phyloP scores from a whole-genome alignment of 1,140 invertebrate species.

The Brachionus rotundiformis region DNA sequence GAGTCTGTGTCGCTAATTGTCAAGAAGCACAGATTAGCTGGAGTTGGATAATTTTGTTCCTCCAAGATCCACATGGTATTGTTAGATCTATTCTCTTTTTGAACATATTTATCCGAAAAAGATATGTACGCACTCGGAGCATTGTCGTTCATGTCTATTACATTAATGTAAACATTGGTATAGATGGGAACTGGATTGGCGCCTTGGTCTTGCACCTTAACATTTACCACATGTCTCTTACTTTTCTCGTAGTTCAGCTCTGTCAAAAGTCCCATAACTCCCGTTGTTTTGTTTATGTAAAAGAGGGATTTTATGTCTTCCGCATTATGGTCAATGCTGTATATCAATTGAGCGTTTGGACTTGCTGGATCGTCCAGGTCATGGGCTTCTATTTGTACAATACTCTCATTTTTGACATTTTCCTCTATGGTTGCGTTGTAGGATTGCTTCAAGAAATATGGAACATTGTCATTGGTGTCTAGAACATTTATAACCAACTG shows the following conservation, averaged over 20 bases:
- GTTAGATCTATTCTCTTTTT: slow-evolving; percentile 26
- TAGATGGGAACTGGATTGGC: slow-evolving; percentile 43
- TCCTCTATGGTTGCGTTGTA: slow-evolving; percentile 30
- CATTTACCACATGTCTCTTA: neutral
- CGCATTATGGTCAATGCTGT: neutral
- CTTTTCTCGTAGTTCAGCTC: slow-evolving; percentile 15
- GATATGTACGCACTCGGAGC: neutral
- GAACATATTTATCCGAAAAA: neutral
- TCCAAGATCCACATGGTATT: neutral
- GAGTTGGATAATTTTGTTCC: neutral
- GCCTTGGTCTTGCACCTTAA: slow-evolving; percentile 18
- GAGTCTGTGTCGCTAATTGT: slow-evolving; percentile 11
- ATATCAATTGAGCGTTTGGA: neutral
- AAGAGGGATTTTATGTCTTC: neutral
- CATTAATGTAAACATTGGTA: neutral
- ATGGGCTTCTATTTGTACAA: neutral
- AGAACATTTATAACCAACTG: slow-evolving; percentile 10
- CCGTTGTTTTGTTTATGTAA: neutral
- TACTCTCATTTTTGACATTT: neutral
- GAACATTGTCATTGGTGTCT: slow-evolving; percentile 46
- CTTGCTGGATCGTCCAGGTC: slow-evolving; percentile 5
- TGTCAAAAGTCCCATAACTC: neutral
- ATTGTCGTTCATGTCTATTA: slow-evolving; percentile 42
- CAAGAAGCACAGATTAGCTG: neutral
- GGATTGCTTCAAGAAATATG: neutral